phyloP scores from a whole-genome alignment of 2,797 vertebrate genomes.

The Phaenicophaeus curvirostris region DNA sequence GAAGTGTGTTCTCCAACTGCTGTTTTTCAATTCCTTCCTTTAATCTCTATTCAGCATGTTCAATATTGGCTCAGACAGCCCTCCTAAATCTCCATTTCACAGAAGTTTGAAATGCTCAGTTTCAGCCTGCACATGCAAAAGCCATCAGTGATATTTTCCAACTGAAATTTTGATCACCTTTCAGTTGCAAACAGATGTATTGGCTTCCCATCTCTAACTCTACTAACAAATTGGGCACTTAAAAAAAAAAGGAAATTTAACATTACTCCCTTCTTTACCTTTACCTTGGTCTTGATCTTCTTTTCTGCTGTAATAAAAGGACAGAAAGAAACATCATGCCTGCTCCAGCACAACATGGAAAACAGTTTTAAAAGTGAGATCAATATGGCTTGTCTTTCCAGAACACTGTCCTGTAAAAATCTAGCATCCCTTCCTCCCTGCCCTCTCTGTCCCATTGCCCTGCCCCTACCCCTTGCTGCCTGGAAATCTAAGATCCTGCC shows the following conservation, averaged over 20 bases:
- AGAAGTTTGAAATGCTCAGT: background rate
- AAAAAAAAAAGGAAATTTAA: background rate
- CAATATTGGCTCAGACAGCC: background rate
- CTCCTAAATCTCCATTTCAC: background rate
- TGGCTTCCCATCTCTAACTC: background rate
- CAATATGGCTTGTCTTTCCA: background rate
- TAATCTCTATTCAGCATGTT: background rate
- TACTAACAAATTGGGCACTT: background rate
- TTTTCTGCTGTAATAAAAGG: conserved; percentile 46
- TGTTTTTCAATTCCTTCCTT: background rate
- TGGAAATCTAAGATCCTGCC: background rate
- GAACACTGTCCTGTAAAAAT: background rate
- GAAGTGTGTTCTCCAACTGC: background rate
- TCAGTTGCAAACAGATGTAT: background rate
- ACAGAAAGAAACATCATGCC: conserved; percentile 34
- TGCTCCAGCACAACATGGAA: background rate
- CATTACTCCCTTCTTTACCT: conserved; percentile 46
- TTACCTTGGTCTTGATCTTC: conserved; percentile 39
- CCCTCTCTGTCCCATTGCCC: background rate
- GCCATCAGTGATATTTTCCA: background rate
- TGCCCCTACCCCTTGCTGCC: background rate
- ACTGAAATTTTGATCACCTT: background rate
- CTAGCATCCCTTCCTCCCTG: background rate
- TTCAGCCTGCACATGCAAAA: background rate
- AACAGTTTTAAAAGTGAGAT: background rate